These are phyloP conservation scores for Silurus asotus DNA, from an alignment of 2,113 vertebrate genomes.

Conservation along the genomic window DNA sequence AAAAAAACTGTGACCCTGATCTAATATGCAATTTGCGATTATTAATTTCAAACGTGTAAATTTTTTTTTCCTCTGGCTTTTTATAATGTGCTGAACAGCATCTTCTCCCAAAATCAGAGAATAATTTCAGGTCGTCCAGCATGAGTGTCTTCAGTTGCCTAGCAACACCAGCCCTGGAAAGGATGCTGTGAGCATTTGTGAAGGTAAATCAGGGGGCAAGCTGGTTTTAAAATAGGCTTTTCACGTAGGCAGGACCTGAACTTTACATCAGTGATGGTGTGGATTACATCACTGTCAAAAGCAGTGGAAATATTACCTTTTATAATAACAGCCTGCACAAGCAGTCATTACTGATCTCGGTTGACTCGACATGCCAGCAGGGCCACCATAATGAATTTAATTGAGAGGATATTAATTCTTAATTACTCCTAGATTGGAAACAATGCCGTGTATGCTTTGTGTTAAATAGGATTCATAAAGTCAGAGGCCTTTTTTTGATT, in stretches of 20 bases:
- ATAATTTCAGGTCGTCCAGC: slow-evolving; percentile 74
- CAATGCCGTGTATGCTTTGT: slow-evolving; percentile 29
- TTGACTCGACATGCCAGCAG: slow-evolving; percentile 18
- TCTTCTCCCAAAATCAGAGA: slow-evolving; percentile 77
- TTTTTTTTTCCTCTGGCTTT: slow-evolving; percentile 41
- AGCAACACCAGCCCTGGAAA: slow-evolving; percentile 75
- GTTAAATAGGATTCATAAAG: slow-evolving; percentile 22
- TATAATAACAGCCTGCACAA: slow-evolving; percentile 37
- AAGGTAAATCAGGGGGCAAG: slow-evolving; percentile 80
- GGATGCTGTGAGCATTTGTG: slow-evolving; percentile 73
- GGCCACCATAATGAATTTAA: slow-evolving; percentile 36
- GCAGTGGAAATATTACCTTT: slow-evolving; percentile 29
- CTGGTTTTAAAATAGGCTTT: slow-evolving; percentile 76
- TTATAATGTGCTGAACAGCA: slow-evolving; percentile 68
- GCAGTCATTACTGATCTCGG: neutral
- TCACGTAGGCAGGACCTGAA: slow-evolving; percentile 73
- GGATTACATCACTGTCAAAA: slow-evolving; percentile 42
- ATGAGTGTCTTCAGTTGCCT: slow-evolving; percentile 81
- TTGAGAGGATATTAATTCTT: slow-evolving; percentile 38
- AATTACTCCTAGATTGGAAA: slow-evolving; percentile 25
- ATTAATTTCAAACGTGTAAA: slow-evolving; percentile 57
- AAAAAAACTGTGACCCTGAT: neutral
- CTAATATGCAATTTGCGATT: slow-evolving; percentile 52
- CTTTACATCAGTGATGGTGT: slow-evolving; percentile 62
- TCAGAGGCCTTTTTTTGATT: slow-evolving; percentile 26